Base-by-base conservation (phyloP, 2,797 vertebrate species). In the Clarias fuscus region DNA sequence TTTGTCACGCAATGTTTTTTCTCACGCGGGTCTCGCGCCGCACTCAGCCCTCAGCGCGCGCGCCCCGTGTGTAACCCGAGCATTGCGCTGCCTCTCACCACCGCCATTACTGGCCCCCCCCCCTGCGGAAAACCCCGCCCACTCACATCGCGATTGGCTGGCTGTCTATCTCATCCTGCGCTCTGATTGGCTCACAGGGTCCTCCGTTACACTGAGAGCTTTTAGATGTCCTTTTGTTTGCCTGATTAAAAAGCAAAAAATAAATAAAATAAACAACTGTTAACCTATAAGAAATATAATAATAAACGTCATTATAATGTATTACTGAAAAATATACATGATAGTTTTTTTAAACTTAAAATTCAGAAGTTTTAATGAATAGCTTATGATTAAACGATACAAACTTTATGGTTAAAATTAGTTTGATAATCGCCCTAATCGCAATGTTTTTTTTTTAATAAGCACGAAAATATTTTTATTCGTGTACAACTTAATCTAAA, bases 41-140 rank as follows among this genome's bases (percentile, higher is more conserved):
- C 27, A 10, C 33, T 61, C 2, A 40, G 53, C 20, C 73, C 59
- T 53, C 18, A 20, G 37, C 30, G 64, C 30, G 20, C 24, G 30
- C 33, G 37, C 86, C 82, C 8, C 59, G 40, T 37, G 40, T 72
- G 83, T 81, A 84, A 84, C 33, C 78, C 61, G 86, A 84, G 15
- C 86, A 43, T 64, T n/a, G 86, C 67, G 0, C 86, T 80, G 30
- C 24, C 73, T 37, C 75, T 43, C 20, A 70, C 79, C 62, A 85
- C 62, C 84, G 68, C 84, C 84, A 81, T 84, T 84, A 76, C 18
- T 48, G 7, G 53, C 65, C 58, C 37, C 65, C 33, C 33, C 6
- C 4, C 59, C 17, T 5, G 58, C 0, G 20, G 14, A 20, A 24
- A 61, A 22, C 15, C 56, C 65, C 84, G 65, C 84, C 84, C 37